Evolutionary conservation across 2,797 vertebrate species (phyloP).

Genomic region (Macropus fuliginosus): DNA sequence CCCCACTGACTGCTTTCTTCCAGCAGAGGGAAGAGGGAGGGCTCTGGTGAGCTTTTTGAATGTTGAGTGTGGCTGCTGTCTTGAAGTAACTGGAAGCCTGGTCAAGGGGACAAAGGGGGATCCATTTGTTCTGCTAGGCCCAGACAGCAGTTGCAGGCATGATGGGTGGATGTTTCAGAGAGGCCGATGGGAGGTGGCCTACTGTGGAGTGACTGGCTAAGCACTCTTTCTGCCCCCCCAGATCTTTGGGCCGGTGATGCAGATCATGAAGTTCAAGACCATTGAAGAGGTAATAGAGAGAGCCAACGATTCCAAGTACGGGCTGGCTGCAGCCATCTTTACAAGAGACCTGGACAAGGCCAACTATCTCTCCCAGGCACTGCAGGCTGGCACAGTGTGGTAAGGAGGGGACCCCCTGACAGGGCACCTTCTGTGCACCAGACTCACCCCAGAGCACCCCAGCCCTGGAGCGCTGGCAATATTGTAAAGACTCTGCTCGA

Average conservation of each 20-base stretch:
- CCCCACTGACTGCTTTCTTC: background rate
- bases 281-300: conserved; percentile 93
- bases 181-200: background rate
- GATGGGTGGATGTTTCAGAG: too few species aligned
- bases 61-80: background rate
- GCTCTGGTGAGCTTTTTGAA: background rate
- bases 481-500: background rate
- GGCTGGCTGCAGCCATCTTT: conserved; percentile 94
- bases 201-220: too few species aligned
- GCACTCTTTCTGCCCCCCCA: conserved; percentile 67
- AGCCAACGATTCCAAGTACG: conserved; percentile 93
- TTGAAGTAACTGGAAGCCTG: background rate
- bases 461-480: too few species aligned
- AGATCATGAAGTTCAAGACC: conserved; percentile 95
- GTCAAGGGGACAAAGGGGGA: background rate
- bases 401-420: conserved; percentile 78
- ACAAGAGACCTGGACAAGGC: conserved; percentile 95
- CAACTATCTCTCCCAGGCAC: conserved; percentile 90
- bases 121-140: background rate
- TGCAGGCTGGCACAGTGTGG: conserved; percentile 96
- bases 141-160: background rate
- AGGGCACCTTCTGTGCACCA: background rate
- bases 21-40: background rate
- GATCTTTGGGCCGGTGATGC: conserved; percentile 99
- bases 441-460: background rate